Evolutionary conservation across 92 coral and sea anemone genomes (phyloP).

Genomic region (Phenganax subtilis): DNA sequence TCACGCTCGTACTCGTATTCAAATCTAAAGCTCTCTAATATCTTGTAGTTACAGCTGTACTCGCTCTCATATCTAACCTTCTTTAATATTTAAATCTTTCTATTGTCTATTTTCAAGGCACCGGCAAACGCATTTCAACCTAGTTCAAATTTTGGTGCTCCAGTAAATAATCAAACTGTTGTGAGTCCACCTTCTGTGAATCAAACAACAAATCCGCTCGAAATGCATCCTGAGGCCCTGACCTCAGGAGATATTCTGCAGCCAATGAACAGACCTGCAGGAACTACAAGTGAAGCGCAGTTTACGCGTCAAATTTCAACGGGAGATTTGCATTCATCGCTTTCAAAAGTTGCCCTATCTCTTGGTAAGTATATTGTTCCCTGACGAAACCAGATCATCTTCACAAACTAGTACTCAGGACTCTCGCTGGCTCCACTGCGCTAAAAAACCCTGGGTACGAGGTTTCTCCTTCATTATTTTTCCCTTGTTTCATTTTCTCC

Average conservation of each 20-base stretch:
- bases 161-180: neutral
- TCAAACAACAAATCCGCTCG: constrained; percentile 1
- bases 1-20: too few relatives aligned
- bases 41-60: too few relatives aligned
- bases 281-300: too few relatives aligned
- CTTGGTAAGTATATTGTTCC: constrained; percentile 48
- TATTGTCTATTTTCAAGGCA: constrained; percentile 9
- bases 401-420: too few relatives aligned
- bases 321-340: constrained; percentile 57
- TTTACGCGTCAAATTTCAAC: constrained; percentile 16
- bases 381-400: too few relatives aligned
- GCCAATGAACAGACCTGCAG: constrained; percentile 27
- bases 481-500: neutral
- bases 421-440: too few relatives aligned
- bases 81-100: neutral
- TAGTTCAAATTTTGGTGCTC: constrained; percentile 15
- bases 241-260: constrained; percentile 18
- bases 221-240: neutral
- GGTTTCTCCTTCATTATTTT: neutral
- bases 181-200: neutral
- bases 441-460: too few relatives aligned
- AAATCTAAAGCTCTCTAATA: too few relatives aligned
- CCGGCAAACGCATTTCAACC: constrained; percentile 19
- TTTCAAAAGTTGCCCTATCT: constrained; percentile 64
- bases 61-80: too few relatives aligned